These are phyloP conservation scores for Belonocnema kinseyi DNA, from an alignment of 1,140 invertebrate species.

Conservation along the genomic window DNA sequence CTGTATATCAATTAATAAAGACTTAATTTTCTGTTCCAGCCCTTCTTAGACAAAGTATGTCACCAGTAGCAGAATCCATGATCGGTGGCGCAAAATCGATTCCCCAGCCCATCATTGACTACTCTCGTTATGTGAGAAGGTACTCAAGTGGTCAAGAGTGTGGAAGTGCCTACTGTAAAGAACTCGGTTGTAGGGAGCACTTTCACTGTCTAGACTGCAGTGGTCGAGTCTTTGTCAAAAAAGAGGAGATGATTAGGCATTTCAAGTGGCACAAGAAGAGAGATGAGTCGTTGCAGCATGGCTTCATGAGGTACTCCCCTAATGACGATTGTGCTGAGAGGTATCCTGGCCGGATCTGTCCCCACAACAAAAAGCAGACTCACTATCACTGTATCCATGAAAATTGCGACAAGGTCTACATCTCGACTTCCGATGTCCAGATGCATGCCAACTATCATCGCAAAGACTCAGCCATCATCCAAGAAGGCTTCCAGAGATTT, in stretches of 20 bases:
- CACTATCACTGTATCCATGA: constrained; percentile 99
- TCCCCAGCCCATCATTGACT: constrained; percentile 78
- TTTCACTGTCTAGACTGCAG: constrained; percentile 97
- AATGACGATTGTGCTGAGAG: constrained; percentile 92
- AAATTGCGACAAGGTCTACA: constrained; percentile 98
- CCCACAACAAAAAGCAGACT: constrained; percentile 97
- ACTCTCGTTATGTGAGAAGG: constrained; percentile 83
- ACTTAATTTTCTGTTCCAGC: constrained; percentile 63
- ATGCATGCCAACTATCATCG: constrained; percentile 99
- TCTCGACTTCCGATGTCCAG: constrained; percentile 98
- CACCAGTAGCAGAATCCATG: constrained; percentile 68
- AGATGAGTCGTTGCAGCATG: constrained; percentile 96
- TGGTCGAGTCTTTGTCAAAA: constrained; percentile 94
- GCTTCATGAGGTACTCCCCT: constrained; percentile 96
- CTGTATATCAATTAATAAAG: constrained; percentile 14
- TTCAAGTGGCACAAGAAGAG: constrained; percentile 99
- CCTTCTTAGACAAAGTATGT: constrained; percentile 73
- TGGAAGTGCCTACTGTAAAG: constrained; percentile 82
- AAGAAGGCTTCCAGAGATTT: constrained; percentile 96
- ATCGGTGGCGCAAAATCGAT: constrained; percentile 66
- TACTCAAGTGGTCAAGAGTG: constrained; percentile 82
- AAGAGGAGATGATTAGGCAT: constrained; percentile 99
- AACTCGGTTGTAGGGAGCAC: constrained; percentile 85
- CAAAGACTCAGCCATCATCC: constrained; percentile 97
- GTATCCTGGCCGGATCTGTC: constrained; percentile 83